Evolutionary conservation across 2,888 invertebrate species (phyloP).

Genomic region (Carabus problematicus): DNA sequence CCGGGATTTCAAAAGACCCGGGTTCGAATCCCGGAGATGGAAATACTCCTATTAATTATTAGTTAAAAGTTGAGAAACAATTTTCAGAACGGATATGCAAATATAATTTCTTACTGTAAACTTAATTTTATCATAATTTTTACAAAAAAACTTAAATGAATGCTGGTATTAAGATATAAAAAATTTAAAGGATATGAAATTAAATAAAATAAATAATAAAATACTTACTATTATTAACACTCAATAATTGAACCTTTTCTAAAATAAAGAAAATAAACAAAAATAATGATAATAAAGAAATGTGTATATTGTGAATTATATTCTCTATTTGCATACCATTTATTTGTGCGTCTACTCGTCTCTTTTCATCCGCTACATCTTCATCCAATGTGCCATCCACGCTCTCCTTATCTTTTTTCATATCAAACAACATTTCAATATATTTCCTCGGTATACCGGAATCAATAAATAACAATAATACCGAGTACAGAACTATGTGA

Average conservation of each 20-base stretch:
- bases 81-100: too few species aligned
- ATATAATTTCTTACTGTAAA: too few species aligned
- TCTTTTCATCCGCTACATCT: constrained; percentile 56
- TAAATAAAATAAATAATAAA: background rate
- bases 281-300: background rate
- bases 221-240: constrained; percentile 7
- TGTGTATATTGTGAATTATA: background rate
- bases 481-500: constrained; percentile 26
- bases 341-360: constrained; percentile 49
- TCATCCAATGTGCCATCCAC: constrained; percentile 46
- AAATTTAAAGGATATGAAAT: too few species aligned
- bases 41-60: too few species aligned
- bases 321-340: constrained; percentile 7
- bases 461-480: constrained; percentile 48
- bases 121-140: too few species aligned
- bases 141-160: too few species aligned
- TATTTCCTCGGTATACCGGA: constrained; percentile 49
- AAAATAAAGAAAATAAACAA: constrained; percentile 4
- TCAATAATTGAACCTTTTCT: background rate
- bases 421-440: constrained; percentile 43
- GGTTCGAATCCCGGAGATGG: too few species aligned
- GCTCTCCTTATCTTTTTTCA: constrained; percentile 21
- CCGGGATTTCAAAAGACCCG: too few species aligned
- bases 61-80: too few species aligned
- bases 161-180: too few species aligned